Evolutionary conservation across 2,113 vertebrate species (phyloP), one percentile per base, ranked within the genome.

Genomic region (Pycnonotus jocosus): DNA sequence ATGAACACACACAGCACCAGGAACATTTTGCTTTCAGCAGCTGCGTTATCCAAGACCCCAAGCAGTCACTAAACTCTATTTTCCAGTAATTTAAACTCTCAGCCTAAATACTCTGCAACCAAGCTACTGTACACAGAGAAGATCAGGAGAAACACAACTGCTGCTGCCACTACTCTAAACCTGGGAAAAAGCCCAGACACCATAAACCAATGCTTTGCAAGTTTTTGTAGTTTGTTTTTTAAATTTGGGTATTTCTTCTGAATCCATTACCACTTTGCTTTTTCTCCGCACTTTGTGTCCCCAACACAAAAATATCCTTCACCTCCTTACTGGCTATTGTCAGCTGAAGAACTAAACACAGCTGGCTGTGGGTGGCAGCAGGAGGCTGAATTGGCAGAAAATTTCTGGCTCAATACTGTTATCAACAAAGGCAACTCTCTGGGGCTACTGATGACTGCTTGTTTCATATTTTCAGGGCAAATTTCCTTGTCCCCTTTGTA

Each of bases 301-400:
- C 13, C 86, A 60, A 74, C 11, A 50, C 10, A 79, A 68, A 71
- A 71, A 80, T 9, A 0, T 3, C 23, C 24, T 74, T 95, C 31
- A 69, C 40, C 45, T 73, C 35, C 50, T 54, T 78, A 79, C 77
- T 77, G 47, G 54, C 42, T 80, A 11, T 24, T 85, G 58, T 86
- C 62, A 69, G 50, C 64, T 93, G 80, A 93, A 93, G 38, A 78
- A 33, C 62, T 81, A 82, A 92, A 58, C 85, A 57, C 87, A 95
- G 78, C 92, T 91, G 94, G 84, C 93, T 82, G 96, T 88, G 95
- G 95, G 81, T 95, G 95, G 90, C 95, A 95, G 94, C 91, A 97
- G 68, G 87, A 82, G 93, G 87, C 90, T 91, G 84, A 95, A 83
- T n/a, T 93, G 81, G 79, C 81, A 93, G 51, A 85, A 96, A 90